These are phyloP conservation scores for Oncorhynchus kisutch DNA, from an alignment of 2,113 vertebrate genomes.

Conservation along the genomic window DNA sequence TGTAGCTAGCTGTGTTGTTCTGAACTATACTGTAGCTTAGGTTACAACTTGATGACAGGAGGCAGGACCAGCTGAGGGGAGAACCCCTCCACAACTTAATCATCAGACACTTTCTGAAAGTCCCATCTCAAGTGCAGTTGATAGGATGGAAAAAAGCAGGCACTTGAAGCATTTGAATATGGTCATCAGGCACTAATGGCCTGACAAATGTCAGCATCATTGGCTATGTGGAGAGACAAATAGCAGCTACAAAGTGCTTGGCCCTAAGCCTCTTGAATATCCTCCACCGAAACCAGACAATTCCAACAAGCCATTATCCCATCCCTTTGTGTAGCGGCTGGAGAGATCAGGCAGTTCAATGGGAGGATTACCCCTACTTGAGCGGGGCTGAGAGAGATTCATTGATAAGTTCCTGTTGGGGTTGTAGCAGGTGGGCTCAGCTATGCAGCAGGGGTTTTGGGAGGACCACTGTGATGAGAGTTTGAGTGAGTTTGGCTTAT, in stretches of 20 bases:
- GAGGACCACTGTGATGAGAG: too few species aligned
- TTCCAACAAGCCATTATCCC: slow-evolving; percentile 82
- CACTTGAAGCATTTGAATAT: slow-evolving; percentile 26
- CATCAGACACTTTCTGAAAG: slow-evolving; percentile 28
- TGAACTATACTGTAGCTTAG: neutral
- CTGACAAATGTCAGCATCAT: slow-evolving; percentile 84
- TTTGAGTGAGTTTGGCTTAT: too few species aligned
- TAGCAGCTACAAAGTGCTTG: slow-evolving; percentile 75
- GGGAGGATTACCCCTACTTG: slow-evolving; percentile 90
- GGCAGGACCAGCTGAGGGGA: slow-evolving; percentile 15
- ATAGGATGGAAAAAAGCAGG: slow-evolving; percentile 15
- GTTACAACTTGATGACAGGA: slow-evolving; percentile 14
- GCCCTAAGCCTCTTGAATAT: slow-evolving; percentile 89
- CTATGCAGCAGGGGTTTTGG: slow-evolving; percentile 45
- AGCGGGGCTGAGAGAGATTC: slow-evolving; percentile 85
- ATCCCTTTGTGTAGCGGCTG: slow-evolving; percentile 82
- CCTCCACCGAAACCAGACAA: slow-evolving; percentile 83
- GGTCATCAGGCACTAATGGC: slow-evolving; percentile 69
- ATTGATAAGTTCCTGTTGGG: slow-evolving; percentile 94
- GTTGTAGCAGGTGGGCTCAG: slow-evolving; percentile 76
- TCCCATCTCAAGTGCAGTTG: slow-evolving; percentile 39
- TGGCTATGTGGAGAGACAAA: slow-evolving; percentile 77
- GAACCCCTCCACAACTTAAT: slow-evolving; percentile 12
- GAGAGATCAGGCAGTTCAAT: slow-evolving; percentile 86
- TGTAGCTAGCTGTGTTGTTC: too few species aligned